Base-by-base conservation (phyloP, 1,140 invertebrate genomes). In the Lordiphosa clarofinis region DNA sequence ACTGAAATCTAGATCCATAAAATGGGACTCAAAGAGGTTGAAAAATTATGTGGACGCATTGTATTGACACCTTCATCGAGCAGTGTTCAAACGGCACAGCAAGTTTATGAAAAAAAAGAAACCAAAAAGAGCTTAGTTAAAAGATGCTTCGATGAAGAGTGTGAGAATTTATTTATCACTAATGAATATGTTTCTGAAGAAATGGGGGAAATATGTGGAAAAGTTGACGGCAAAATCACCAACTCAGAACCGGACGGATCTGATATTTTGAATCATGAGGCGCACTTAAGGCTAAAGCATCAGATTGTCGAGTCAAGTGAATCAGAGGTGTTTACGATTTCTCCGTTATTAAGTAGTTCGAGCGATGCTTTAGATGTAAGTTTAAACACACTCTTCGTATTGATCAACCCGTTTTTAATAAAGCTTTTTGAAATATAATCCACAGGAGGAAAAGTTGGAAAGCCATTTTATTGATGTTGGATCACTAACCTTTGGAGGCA, bases 381-480 rank as follows among this genome's bases (percentile, higher is more conserved):
- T 42, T 12, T 33, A 44, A 6, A 4, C 11, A 15, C 19, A 0
- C 8, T 44, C 3, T 9, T 37, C 15, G 19, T 13, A 10, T 9
- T n/a, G 9, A 15, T 37, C 42, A 2, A 31, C 4, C 21, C 28
- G 9, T 6, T 13, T 7, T 4, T 39, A 47, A 9, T 47, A 19
- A 12, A 2, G 4, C 11, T 12, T 19, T 36, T 15, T 44, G 6
- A n/a, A 19, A 7, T 39, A 11, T 39, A 39, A 24, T 11, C 73
- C 66, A 1, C 35, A 82, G 62, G 4, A 0, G 2, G 11, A 37
- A 0, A 9, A 31, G 0, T 12, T 40, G 11, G 75, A 87, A 35
- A 86, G 56, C 15, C 86, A 65, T 40, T 88, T 89, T 15, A 86
- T 89, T 47, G 87, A 89, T 55, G 87, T 87, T 9, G 88, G 88